Evolutionary conservation across 2,888 invertebrate genomes (phyloP), one percentile per base, ranked within the genome.

Genomic region (Ichneumoninae sp.): DNA sequence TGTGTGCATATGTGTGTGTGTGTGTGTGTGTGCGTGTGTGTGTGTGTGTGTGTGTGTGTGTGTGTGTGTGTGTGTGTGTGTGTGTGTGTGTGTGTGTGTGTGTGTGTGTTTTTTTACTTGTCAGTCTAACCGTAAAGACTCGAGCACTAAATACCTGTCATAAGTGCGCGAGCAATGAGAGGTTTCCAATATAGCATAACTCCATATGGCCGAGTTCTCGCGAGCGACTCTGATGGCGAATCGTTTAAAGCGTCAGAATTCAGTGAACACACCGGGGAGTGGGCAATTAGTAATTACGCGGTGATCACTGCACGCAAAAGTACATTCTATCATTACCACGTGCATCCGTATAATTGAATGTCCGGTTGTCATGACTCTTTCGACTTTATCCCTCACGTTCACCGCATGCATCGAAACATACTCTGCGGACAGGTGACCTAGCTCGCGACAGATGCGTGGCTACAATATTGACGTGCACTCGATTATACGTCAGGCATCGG

Each of bases 271-370:
- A 68, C 1, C 69, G 52, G 40, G 63, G 52, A 68, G 74, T 70
- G 81, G 74, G 81, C 84, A 84, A 84, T 84, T 84, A 84, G 84
- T 81, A 81, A 84, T 84, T 84, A 81, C 70, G 74, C 74, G 74
- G 77, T 78, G 71, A 81, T 81, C 81, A 84, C 84, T 74, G 78
- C 81, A 78, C 74, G 84, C 78, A 78, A 81, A 84, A 81, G 77
- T 78, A 78, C 84, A 84, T 84, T 84, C 74, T 78, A 84, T 84
- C 81, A 78, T 84, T 81, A 81, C 70, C 36, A 26, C 69, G 65
- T 81, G 78, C 81, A 75, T 74, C 78, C 78, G 84, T 84, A 78
- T 84, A 84, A 84, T 84, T 84, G 84, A 84, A 78, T 81, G 84
- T 81, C 84, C 81, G 75, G 81, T 75, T 84, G 84, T 84, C 81